A percentile compares a stretch with the other conserved stretches of the same genome.
These are phyloP conservation scores for Siniperca scherzeri DNA, from an alignment of 2,797 vertebrate species.

Conservation along the genomic window DNA sequence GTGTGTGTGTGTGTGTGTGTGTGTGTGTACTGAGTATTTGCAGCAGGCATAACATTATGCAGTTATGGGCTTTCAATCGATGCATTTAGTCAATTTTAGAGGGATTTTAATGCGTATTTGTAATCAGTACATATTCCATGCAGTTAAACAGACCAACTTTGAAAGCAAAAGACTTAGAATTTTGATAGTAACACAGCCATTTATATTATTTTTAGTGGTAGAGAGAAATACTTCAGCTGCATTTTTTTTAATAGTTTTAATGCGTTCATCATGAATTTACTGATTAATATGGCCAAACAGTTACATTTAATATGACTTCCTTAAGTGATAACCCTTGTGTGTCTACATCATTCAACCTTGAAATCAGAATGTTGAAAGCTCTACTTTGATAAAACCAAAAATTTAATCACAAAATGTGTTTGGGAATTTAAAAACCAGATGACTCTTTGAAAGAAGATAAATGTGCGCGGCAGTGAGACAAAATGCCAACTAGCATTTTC, in stretches of 20 bases:
- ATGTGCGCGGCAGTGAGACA: neutral
- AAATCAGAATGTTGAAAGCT: slow-evolving; percentile 16
- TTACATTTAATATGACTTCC: slow-evolving; percentile 2
- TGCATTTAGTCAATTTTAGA: slow-evolving; percentile 7
- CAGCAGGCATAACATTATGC: neutral
- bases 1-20: neutral
- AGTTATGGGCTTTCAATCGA: neutral
- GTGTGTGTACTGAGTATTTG: neutral
- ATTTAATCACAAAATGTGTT: neutral
- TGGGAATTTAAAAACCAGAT: neutral
- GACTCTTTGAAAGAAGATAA: neutral
- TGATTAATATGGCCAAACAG: neutral
- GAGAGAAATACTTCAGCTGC: neutral
- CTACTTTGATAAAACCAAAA: neutral
- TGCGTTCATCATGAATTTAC: neutral
- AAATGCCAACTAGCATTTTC: neutral
- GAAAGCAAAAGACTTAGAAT: neutral
- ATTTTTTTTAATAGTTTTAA: neutral
- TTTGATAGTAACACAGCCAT: neutral
- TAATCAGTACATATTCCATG: slow-evolving; percentile 11
- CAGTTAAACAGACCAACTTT: neutral
- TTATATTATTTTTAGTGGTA: slow-evolving; percentile 7
- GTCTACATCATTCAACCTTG: slow-evolving; percentile 9
- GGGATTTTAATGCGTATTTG: neutral
- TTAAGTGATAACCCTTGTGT: neutral